These are phyloP conservation scores for Drosophila tropicalis DNA, from an alignment of 1,140 invertebrate species.

Conservation along the genomic window DNA sequence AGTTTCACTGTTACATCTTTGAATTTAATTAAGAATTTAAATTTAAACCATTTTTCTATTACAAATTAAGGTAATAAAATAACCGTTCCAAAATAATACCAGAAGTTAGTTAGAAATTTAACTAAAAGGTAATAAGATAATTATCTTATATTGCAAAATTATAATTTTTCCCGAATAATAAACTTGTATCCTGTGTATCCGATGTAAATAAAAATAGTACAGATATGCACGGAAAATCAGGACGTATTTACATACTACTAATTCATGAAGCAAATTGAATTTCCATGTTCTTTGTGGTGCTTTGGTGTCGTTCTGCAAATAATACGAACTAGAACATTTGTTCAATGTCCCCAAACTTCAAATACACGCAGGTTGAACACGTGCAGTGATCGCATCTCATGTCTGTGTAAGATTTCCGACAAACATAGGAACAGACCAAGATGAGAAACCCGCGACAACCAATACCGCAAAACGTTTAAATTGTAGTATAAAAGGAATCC, in stretches of 20 bases:
- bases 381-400: conserved; percentile 50
- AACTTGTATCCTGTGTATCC: too few relatives aligned
- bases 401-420: conserved; percentile 50
- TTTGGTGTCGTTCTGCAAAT: not conserved
- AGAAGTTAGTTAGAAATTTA: too few relatives aligned
- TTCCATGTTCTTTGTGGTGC: not conserved
- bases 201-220: not conserved
- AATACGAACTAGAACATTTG: not conserved
- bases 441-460: conserved; percentile 65
- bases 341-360: conserved; percentile 19
- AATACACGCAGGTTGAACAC: conserved; percentile 64
- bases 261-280: conserved; percentile 40
- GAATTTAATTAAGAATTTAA: too few relatives aligned
- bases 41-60: too few relatives aligned
- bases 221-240: conserved; percentile 26
- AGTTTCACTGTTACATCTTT: too few relatives aligned
- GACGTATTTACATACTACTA: conserved; percentile 30
- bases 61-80: too few relatives aligned
- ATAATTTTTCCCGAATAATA: too few relatives aligned
- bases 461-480: conserved; percentile 70
- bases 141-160: too few relatives aligned
- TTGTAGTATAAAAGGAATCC: conserved; percentile 74
- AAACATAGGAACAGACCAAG: conserved; percentile 58
- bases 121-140: too few relatives aligned
- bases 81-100: too few relatives aligned